Conservation (phyloP, 2,797 vertebrate genomes). For the Spheniscus humboldti region DNA sequence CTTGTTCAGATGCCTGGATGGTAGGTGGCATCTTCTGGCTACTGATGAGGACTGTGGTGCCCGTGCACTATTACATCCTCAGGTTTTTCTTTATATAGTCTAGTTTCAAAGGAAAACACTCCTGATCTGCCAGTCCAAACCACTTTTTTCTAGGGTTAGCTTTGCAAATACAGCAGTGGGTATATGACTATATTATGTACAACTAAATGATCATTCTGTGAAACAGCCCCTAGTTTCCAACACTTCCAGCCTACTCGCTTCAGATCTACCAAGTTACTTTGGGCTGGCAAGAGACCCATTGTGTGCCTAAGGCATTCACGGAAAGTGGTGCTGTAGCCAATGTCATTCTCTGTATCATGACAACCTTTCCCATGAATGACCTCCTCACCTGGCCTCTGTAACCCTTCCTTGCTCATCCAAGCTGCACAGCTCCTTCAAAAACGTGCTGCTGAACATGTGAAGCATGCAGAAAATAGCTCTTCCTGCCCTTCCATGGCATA, state of each 20-base stretch:
- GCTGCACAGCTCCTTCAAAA: neutral
- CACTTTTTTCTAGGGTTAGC: neutral
- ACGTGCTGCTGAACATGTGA: fast-evolving
- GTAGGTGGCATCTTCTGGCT: neutral
- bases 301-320: neutral
- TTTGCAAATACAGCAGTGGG: neutral
- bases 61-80: neutral
- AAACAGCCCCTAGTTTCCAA: neutral
- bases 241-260: neutral
- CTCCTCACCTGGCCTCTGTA: neutral
- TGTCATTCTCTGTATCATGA: neutral
- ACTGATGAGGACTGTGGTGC: neutral
- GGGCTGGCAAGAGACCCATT: neutral
- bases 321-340: neutral
- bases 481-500: neutral
- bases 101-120: neutral
- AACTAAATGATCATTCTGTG: neutral
- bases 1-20: neutral
- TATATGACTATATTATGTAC: neutral
- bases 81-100: neutral
- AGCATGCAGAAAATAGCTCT: fast-evolving
- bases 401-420: neutral
- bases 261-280: neutral
- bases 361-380: fast-evolving
- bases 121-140: neutral